Base-by-base conservation (phyloP, 2,888 invertebrate species). In the Callyntrura sp. region DNA sequence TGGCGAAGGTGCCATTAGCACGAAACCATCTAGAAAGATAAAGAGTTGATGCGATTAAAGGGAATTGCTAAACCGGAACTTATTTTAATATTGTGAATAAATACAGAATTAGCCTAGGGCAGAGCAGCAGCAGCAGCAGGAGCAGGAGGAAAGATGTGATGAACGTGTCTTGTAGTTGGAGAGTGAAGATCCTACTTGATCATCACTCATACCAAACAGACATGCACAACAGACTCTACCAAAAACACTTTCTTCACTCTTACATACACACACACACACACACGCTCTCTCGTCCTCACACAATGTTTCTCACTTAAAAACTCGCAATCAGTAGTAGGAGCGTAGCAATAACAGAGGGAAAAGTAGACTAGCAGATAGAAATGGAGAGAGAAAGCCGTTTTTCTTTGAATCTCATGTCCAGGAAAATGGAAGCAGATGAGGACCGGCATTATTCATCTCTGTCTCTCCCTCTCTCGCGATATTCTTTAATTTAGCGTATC, bases 381-480 rank as follows among this genome's bases (percentile, higher is more conserved):
- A 79, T 57, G 81, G 45, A 78, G 79, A 68, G 57, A 35, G 65
- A 65, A 65, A 86, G 81, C 23, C 68, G 43, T 65, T 51, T 76
- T 51, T 35, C 4, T 57, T 57, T 79, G 79, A 79, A 87, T 60
- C 35, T 35, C 70, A 83, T 90, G 90, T 78, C 85, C 78, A 90
- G 86, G 83, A 73, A 76, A 79, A 76, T 81, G 86, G 83, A 88
- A 86, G 90, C 87, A 90, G 83, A 84, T 87, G 83, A 85, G 85
- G 85, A 89, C 88, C 65, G 86, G 79, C 88, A 86, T 91, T 83
- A 83, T 82, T 86, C 89, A 83, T 91, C 86, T 89, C 89, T 79
- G 79, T 89, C 73, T 91, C 85, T 88, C 57, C 87, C 57, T 87
- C 90, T 23, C 65, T 76, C n/a, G 73, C 76, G 84, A 82, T 83